Conservation (phyloP, 2,113 vertebrate genomes). For the Syngnathus floridae region DNA sequence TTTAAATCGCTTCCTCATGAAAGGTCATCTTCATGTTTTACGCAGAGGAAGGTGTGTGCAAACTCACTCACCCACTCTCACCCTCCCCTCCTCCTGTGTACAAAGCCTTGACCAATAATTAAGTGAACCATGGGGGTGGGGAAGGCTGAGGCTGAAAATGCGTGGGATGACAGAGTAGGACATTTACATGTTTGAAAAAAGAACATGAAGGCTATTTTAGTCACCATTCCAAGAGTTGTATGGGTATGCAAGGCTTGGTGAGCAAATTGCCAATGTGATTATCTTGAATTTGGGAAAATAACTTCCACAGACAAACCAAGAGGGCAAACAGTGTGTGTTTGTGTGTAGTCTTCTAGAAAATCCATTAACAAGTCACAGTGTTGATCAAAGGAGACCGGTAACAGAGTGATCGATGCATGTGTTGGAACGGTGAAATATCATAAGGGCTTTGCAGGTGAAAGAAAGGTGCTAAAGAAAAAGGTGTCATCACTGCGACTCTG, state of each 20-base stretch:
- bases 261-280: constrained; percentile 14
- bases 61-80: constrained; percentile 3
- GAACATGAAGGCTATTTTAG: constrained; percentile 31
- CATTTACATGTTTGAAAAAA: constrained; percentile 22
- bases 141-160: constrained; percentile 23
- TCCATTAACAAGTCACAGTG: constrained; percentile 30
- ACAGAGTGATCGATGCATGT: constrained; percentile 36
- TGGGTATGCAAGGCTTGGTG: background rate
- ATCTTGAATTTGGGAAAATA: constrained; percentile 4
- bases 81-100: background rate
- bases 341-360: constrained; percentile 19
- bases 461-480: background rate
- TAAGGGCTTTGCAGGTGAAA: constrained; percentile 25
- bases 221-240: constrained; percentile 20
- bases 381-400: constrained; percentile 46
- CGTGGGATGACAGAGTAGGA: constrained; percentile 33
- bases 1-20: constrained; percentile 57
- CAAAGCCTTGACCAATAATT: constrained; percentile 18
- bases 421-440: constrained; percentile 26
- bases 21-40: constrained; percentile 64
- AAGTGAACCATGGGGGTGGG: constrained; percentile 24
- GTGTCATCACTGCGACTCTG: constrained; percentile 30
- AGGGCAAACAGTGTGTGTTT: constrained; percentile 9
- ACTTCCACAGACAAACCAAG: constrained; percentile 12
- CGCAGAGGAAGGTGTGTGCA: constrained; percentile 22